Base-by-base conservation (phyloP, 2,797 vertebrate genomes). In the Pachyuromys duprasi region DNA sequence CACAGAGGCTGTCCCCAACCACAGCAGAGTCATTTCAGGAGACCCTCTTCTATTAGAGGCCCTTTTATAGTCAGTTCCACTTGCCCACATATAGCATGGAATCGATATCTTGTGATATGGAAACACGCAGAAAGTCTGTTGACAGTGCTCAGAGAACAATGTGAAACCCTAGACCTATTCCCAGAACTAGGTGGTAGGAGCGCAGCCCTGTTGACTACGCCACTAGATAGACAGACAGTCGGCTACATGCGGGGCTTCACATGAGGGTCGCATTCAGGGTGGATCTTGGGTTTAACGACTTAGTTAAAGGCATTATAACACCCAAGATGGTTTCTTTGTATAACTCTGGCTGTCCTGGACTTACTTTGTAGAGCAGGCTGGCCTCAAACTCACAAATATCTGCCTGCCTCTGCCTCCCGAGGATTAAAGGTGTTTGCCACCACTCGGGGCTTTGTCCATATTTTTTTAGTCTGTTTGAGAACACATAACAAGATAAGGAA, bases 81-180 rank as follows among this genome's bases (percentile, higher is more conserved):
- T 86, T 31, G 65, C 72, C 88, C 86, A 83, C 12, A 67, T 28
- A 24, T 33, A 72, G 74, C 53, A 89, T 36, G n/a, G 63, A 89
- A 79, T 93, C 95, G 28, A 13, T 82, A 49, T 74, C 62, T 93
- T 75, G 33, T 89, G 91, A 80, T 69, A 60, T 0, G 6, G 80
- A 95, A 94, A 49, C 89, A 89, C 39, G 70, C 86, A 95, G 53
- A 94, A 89, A 76, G 53, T 90, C 49, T 92, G 33, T 75, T 42
- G 39, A 67, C 67, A 53, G 28, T 62, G 24, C 55, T 86, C n/a
- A 86, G 45, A 89, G 60, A 92, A 69, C 75, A 90, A 8, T 55
- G 12, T 76, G 79, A 89, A 96, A 70, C 74, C 57, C 81, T 42
- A 33, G 26, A 31, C 53, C 70, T 80, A 0, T 91, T 96, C 75